Base-by-base conservation (phyloP, 2,888 invertebrate genomes). In the Cenopis cana region DNA sequence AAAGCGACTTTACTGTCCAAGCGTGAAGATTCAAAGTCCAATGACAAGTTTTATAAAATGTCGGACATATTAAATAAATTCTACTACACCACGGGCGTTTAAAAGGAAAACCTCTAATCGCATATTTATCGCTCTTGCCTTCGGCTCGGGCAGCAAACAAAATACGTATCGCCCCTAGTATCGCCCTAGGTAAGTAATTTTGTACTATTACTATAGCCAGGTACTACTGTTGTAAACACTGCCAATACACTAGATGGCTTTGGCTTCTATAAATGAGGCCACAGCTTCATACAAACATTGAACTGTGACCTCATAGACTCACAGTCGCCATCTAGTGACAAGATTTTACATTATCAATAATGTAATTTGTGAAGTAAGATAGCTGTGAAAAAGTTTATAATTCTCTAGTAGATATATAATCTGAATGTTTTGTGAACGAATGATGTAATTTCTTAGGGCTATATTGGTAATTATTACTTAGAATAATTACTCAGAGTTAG, bases 391-490 rank as follows among this genome's bases (percentile, higher is more conserved):
- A 50, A 33, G 9, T 10, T 33, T 33, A 33, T 6, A 20, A 56
- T 49, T 66, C 46, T 57, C 11, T 33, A 20, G 36, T 18, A 57
- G 56, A 36, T 49, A 64, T 50, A n/a, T n/a, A n/a, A n/a, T 54
- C 29, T 6, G 54, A 14, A 61, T 61, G 24, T 24, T 61, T 49
- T 69, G 36, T 56, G 20, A 62, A 55, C 61, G 54, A n/a, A 55
- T 38, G 17, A 36, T 69, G 55, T 71, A 69, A 33, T 69, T 57
- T 56, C 10, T 4, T 60, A 60, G 14, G 66, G 60, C 60, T 65
- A 49, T 68, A 69, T 46, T 75, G 69, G 55, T 64, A 62, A 61
- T 68, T 59, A 49, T 54, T n/a, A 49, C 29, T 60, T 46, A 36
- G 14, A 54, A 17, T 54, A 24, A 69, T 52, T 59, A 59, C 57